Percentiles rank a stretch among this genome's conserved stretches.
Conservation (phyloP, 2,888 invertebrate genomes). For the Chironomus riparius region DNA sequence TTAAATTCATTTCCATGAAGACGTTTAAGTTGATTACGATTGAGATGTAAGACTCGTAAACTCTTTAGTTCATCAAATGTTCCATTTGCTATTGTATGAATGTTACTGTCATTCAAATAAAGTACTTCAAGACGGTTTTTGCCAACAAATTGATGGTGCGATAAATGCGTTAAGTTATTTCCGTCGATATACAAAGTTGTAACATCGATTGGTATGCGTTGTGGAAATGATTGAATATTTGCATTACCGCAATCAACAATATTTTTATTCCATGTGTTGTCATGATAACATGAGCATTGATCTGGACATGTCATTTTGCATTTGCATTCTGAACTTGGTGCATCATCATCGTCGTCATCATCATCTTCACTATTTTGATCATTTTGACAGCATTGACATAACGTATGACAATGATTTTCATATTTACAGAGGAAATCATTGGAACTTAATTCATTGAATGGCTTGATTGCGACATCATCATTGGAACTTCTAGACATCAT, state of each 20-base stretch:
- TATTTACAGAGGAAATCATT: slow-evolving; percentile 75
- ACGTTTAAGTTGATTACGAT: slow-evolving; percentile 62
- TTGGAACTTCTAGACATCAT: slow-evolving; percentile 43
- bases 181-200: slow-evolving; percentile 81
- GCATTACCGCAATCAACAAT: slow-evolving; percentile 74
- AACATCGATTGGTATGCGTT: slow-evolving; percentile 79
- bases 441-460: slow-evolving; percentile 57
- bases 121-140: slow-evolving; percentile 71
- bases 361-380: slow-evolving; percentile 41
- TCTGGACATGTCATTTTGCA: slow-evolving; percentile 85
- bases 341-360: background rate
- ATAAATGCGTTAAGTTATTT: slow-evolving; percentile 66
- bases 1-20: slow-evolving; percentile 72
- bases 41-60: slow-evolving; percentile 64
- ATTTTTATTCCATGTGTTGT: slow-evolving; percentile 76
- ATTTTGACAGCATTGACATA: slow-evolving; percentile 84
- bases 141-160: slow-evolving; percentile 78
- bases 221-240: slow-evolving; percentile 64
- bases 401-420: slow-evolving; percentile 71
- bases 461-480: slow-evolving; percentile 39
- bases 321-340: slow-evolving; percentile 56
- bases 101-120: slow-evolving; percentile 69
- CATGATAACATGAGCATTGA: slow-evolving; percentile 79
- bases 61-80: slow-evolving; percentile 73
- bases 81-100: slow-evolving; percentile 66